These are phyloP conservation scores for Sylvilagus floridanus DNA, from an alignment of 2,797 vertebrate species.

Conservation along the genomic window DNA sequence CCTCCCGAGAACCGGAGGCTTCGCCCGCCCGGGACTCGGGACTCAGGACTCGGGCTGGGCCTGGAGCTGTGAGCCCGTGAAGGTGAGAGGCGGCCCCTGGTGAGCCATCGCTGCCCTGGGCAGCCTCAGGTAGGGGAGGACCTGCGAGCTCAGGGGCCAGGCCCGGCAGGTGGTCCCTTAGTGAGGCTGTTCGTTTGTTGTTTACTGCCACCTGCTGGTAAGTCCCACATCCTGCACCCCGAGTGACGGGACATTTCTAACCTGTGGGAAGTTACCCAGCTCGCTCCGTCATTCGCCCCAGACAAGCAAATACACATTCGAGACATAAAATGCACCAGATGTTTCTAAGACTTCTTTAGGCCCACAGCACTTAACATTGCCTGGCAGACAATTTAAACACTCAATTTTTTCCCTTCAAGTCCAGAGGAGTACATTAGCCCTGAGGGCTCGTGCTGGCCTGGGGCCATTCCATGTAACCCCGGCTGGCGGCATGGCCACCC, in stretches of 20 bases:
- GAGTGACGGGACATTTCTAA: not conserved
- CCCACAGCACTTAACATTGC: not conserved
- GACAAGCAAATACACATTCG: not conserved
- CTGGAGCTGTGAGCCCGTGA: not conserved
- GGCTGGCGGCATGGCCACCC: too few species aligned
- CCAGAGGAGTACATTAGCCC: not conserved
- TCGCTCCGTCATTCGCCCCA: not conserved
- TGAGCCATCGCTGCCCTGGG: too few species aligned
- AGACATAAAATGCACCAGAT: not conserved
- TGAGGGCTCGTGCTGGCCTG: not conserved
- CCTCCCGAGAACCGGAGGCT: not conserved
- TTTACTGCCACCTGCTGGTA: slow-evolving; percentile 85
- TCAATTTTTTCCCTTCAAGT: not conserved
- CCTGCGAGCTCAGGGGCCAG: not conserved
- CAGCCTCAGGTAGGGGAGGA: too few species aligned
- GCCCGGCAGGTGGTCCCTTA: rapidly evolving
- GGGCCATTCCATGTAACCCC: rapidly evolving
- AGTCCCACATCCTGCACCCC: not conserved
- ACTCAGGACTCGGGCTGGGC: not conserved
- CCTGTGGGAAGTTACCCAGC: not conserved
- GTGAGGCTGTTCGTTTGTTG: slow-evolving; percentile 72
- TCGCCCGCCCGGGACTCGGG: not conserved
- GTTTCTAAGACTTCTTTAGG: not conserved
- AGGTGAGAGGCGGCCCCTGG: not conserved
- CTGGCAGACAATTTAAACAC: not conserved